Evolutionary conservation across 2,113 vertebrate genomes (phyloP), one percentile per base, ranked within the genome.

Genomic region (Aplodontia rufa): DNA sequence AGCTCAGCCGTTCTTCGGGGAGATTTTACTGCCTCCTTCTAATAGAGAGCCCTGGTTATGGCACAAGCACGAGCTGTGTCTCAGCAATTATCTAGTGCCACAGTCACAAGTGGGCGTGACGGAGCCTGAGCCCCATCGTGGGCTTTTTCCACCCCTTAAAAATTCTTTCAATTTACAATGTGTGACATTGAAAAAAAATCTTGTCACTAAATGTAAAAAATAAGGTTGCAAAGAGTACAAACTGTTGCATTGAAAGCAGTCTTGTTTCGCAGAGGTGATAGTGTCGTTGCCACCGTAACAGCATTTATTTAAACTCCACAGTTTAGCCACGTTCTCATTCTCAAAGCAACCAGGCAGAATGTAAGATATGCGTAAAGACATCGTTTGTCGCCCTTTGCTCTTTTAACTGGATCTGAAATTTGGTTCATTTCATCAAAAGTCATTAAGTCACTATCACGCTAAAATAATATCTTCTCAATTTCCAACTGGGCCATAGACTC

Each of bases 41-140:
- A 95, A 94, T 97, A 76, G 88, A 90, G 96, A 95, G 81, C 93
- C 97, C 96, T 87, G 97, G 98, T 98, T 98, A 97, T 94, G 95
- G 76, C 76, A 91, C 80, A 32, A 93, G 94, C 91, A 96, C 0
- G 87, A 91, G 94, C n/a, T n/a, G n/a, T n/a, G 68, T 2, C 58
- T 85, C 97, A 55, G 90, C 96, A 96, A 91, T 92, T 96, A 92
- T 97, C 95, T 97, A 60, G 6, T 47, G 82, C 88, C 49, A 12
- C 69, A 80, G 80, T 95, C 91, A 87, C 4, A 1, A 81, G 72
- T 75, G 55, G 87, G 80, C 22, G 40, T 17, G 37, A 51, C 16
- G 1, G 11, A 62, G 85, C 19, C 90, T 72, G 10, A 11, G 17
- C 87, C 75, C 81, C 40, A 22, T 64, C 91, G 10, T 3, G 5